Evolutionary conservation across 2,888 invertebrate species (phyloP).

Genomic region (Pollenia griseotomentosa): DNA sequence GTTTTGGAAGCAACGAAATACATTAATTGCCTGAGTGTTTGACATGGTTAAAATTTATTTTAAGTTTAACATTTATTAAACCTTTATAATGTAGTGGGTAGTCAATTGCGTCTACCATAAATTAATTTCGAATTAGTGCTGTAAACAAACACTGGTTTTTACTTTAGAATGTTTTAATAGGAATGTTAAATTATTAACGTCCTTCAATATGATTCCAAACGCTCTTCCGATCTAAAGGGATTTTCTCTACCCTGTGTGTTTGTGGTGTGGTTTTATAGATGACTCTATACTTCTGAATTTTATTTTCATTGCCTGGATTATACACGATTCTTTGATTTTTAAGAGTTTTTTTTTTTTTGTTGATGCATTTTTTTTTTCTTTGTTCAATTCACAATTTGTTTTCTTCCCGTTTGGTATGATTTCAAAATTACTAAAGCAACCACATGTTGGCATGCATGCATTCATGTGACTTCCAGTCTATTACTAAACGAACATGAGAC

Average conservation of each 20-base stretch:
- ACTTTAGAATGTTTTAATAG: too few species aligned
- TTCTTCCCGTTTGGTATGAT: constrained; percentile 65
- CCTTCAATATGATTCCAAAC: too few species aligned
- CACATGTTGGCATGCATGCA: constrained; percentile 69
- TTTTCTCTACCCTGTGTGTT: constrained; percentile 35
- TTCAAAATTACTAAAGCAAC: constrained; percentile 69
- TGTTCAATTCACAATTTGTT: constrained; percentile 48
- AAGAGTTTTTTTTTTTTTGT: constrained; percentile 26
- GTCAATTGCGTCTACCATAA: too few species aligned
- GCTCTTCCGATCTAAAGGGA: too few species aligned
- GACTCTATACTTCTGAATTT: constrained; percentile 40
- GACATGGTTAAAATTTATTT: too few species aligned
- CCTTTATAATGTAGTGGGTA: too few species aligned
- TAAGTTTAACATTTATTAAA: too few species aligned
- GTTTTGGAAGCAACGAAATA: not conserved
- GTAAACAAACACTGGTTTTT: too few species aligned
- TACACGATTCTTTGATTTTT: constrained; percentile 67
- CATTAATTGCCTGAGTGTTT: too few species aligned
- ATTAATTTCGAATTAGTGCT: too few species aligned
- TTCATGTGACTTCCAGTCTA: constrained; percentile 53
- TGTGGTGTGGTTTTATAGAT: constrained; percentile 52
- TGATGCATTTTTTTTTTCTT: not conserved
- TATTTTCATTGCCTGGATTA: constrained; percentile 71
- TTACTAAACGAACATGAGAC: constrained; percentile 45
- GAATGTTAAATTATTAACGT: too few species aligned